A percentile compares a stretch with the other conserved stretches of the same genome.
Evolutionary conservation across 2,888 invertebrate genomes (phyloP).

Genomic region (Drosophila koepferae): DNA sequence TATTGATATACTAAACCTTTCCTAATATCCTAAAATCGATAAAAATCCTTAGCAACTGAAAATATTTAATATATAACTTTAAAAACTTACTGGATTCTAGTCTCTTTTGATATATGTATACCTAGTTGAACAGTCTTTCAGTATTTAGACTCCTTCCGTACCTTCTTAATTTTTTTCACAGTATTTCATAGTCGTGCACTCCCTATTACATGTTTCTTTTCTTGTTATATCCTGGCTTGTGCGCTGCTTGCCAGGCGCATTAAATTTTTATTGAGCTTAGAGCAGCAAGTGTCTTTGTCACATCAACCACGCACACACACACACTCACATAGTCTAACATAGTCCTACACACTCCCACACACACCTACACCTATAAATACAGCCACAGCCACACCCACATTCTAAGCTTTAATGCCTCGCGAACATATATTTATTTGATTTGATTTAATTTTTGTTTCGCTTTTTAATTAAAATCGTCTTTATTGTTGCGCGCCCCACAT

Average conservation of each 20-base stretch:
- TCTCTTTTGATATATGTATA: not conserved
- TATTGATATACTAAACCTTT: not conserved
- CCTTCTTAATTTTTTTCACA: not conserved
- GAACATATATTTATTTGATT: conserved; percentile 55
- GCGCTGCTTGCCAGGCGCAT: conserved; percentile 51
- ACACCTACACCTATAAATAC: conserved; percentile 12
- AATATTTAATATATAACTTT: not conserved
- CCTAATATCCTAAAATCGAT: not conserved
- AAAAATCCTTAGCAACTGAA: not conserved
- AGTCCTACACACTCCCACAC: conserved; percentile 7
- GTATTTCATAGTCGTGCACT: not conserved
- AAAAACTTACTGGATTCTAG: not conserved
- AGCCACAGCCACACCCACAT: conserved; percentile 6
- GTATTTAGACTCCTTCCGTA: not conserved
- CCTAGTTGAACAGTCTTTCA: not conserved
- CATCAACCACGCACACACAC: conserved; percentile 19
- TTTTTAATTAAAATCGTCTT: conserved; percentile 71
- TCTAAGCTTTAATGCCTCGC: not conserved
- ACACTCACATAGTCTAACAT: conserved; percentile 2
- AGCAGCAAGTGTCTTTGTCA: conserved; percentile 44
- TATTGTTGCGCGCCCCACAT: conserved; percentile 11
- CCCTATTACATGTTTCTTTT: not conserved
- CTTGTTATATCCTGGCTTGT: conserved; percentile 29
- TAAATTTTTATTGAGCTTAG: conserved; percentile 71
- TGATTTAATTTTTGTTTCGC: conserved; percentile 42